Base-by-base conservation (phyloP, 2,888 invertebrate genomes). In the Apamea monoglypha region DNA sequence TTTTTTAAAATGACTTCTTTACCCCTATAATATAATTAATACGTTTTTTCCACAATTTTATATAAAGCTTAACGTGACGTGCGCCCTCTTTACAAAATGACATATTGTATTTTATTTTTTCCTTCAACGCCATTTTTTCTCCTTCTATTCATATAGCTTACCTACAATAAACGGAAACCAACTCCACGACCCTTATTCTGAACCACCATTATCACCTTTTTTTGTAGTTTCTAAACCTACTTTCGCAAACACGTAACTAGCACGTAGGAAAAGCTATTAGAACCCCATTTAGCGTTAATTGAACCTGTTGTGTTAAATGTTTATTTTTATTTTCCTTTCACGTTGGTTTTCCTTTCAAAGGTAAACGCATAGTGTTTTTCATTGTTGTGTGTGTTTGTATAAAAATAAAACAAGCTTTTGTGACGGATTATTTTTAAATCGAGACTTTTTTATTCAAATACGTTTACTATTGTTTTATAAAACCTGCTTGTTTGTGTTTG, bases 141-240 rank as follows among this genome's bases (percentile, higher is more conserved):
- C 4, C 1, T 2, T n/a, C 18, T 29, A 64, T 81, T 56, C 36
- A 82, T 56, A 73, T 66, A 18, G 29, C 50, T 50, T 59, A 61
- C 10, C 56, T 25, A 56, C 66, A 82, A 67, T 67, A 59, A 76
- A 80, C 16, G 21, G 21, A 14, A 64, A 83, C n/a, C 47, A 36
- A 29, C 53, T 56, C n/a, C 8, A 29, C 29, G 44, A 56, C 40
- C 82, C n/a, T 67, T 82, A 64, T 61, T 29, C 10, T 32, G 50
- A 70, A 25, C n/a, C 10, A 32, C n/a, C 10, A 29, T 59, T 74
- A 40, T 64, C n/a, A 16, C n/a, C 32, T 1, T 44, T 71, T 69
- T 68, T 70, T 53, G 59, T 29, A 29, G 16, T 47, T n/a, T 68
- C 32, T 50, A 70, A 81, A 67, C 18, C 29, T 61, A 59, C 59